Base-by-base conservation (phyloP, 1,140 invertebrate genomes). In the Orius insidiosus region DNA sequence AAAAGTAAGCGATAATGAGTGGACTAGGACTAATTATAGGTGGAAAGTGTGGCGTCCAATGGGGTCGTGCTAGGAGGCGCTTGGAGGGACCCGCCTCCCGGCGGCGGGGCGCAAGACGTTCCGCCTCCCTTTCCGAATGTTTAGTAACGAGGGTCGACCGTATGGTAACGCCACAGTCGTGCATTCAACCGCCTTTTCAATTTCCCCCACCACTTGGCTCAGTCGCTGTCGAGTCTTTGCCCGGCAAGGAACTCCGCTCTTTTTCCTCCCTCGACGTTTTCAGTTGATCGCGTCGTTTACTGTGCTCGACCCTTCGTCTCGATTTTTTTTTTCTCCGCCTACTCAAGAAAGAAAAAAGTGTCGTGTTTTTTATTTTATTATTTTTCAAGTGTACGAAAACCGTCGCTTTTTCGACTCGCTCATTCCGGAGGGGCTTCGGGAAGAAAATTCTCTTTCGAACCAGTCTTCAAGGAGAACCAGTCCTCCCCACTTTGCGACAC, bases 381-480 rank as follows among this genome's bases (percentile, higher is more conserved):
- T n/a, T n/a, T n/a, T n/a, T 24, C 24, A 24, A 24, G 24, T 24
- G 24, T 24, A 24, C 24, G 24, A 24, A 24, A 24, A 24, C 24
- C 24, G 24, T 24, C 24, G 24, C 24, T 24, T 24, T 24, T 24
- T 24, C 24, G 24, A 24, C 24, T 24, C 24, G 24, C 24, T 24
- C 24, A 24, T 24, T 24, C 24, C 24, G 24, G 24, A 24, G 24
- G 24, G 24, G 24, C 24, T 24, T 24, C 24, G 24, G 24, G 24
- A 24, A 24, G 24, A 24, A 24, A 24, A 24, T 24, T 24, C 24
- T 24, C 24, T 24, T 24, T 24, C 24, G 24, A 24, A 24, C 24
- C 24, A 24, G 24, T 24, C 24, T 43, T 43, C 41, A 43, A 43
- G 41, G 41, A 43, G 41, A 43, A 43, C 41, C 41, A 43, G 41